Conservation (phyloP, 2,797 vertebrate genomes). For the Tragelaphus oryx region DNA sequence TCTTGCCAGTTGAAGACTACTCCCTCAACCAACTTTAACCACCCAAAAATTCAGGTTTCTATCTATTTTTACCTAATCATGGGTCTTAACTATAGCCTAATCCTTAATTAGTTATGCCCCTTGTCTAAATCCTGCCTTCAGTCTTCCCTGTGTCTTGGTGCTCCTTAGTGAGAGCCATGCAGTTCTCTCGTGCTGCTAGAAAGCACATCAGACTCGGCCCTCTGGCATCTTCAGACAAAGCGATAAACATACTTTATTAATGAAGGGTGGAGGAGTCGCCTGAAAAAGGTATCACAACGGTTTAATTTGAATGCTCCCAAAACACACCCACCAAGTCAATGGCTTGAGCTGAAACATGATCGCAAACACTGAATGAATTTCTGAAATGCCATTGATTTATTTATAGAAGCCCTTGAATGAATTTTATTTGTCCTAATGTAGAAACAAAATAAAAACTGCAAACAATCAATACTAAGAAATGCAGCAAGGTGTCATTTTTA, state of each 20-base stretch:
- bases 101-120: not conserved
- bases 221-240: not conserved
- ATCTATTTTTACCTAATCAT: not conserved
- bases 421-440: slow-evolving; percentile 32
- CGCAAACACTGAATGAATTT: slow-evolving; percentile 30
- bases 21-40: not conserved
- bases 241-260: not conserved
- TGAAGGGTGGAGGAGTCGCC: not conserved
- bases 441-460: slow-evolving; percentile 18
- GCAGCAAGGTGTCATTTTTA: slow-evolving; percentile 11
- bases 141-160: not conserved
- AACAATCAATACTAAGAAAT: slow-evolving; percentile 12
- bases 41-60: not conserved
- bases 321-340: not conserved
- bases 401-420: slow-evolving; percentile 32
- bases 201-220: not conserved
- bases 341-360: slow-evolving; percentile 7
- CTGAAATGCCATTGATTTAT: slow-evolving; percentile 24
- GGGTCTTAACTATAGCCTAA: not conserved
- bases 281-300: not conserved
- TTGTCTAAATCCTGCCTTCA: not conserved
- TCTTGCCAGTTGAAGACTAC: not conserved
- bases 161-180: too few species aligned
- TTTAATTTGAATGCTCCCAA: slow-evolving; percentile 30
- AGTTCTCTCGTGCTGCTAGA: not conserved